Evolutionary conservation across 1,140 invertebrate genomes (phyloP), one percentile per base, ranked within the genome.

Genomic region (Physella acuta): DNA sequence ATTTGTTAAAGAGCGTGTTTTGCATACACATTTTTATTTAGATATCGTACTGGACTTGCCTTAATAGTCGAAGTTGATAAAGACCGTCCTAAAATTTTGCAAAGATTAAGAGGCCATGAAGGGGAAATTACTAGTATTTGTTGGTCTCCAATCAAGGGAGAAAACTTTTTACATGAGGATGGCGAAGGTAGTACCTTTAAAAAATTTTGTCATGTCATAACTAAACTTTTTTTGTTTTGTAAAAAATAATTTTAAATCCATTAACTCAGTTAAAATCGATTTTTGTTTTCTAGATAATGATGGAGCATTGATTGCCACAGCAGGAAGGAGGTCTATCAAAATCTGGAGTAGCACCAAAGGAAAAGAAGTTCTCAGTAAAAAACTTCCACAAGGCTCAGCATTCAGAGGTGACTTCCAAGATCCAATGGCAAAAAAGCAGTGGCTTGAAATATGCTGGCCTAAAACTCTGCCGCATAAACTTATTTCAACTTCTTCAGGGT

Each of bases 61-160:
- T 59, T 76, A 8, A n/a, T 82, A 16, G 36, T 79, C 5, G 76
- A 78, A 63, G 56, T 79, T 26, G 30, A 16, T 11, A 62, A 55
- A 31, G 61, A 68, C 61, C 51, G 82, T 71, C 89, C 89, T 4
- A 84, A 81, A 69, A 75, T 91, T 55, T 68, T 90, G 26, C 90
- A 90, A 67, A 90, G 89, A 85, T 81, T 92, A 4, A 87, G 90
- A 76, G 89, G 89, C 8, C 91, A 93, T 79, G 89, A 92, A 82
- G 87, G 88, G n/a, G 89, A 91, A 75, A 87, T 93, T 53, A 80
- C 89, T 8, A 90, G 88, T 72, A 72, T 93, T 31, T 88, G 89
- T 36, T 93, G 91, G 91, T 92, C 91, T 85, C 92, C 91, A 17
- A 80, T 84, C 28, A 80, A 87, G 14, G 79, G 76, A 30, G 75